Base-by-base conservation (phyloP, 2,113 vertebrate genomes). In the Isichthys henryi region DNA sequence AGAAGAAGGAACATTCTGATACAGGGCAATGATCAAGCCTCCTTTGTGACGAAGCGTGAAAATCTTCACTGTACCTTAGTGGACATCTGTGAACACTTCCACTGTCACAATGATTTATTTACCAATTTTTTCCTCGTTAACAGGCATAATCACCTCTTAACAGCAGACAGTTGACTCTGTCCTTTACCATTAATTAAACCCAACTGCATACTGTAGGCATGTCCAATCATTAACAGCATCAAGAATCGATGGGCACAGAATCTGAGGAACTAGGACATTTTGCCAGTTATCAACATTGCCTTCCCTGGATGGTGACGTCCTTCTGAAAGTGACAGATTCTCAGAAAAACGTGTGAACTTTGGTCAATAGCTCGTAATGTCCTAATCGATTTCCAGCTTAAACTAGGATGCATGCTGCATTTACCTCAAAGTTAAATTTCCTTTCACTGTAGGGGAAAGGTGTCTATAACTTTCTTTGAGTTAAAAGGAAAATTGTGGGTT, bases 1-100 rank as follows among this genome's bases (percentile, higher is more conserved):
- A 74, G 11, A 4, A 3, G 31, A 74, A 39, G 70, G 31, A 11
- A 31, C 70, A 17, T 74, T 39, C 17, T 39, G 31, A 74, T 74
- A 39, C 3, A 35, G 13, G 0, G 70, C 27, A 15, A 10, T 35
- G 27, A 74, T 74, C 27, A 74, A 82, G 77, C 27, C 13, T 23
- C 6, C 39, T 39, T 39, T 39, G 39, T 39, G 80, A 83, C 7
- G 6, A 45, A 19, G 43, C 0, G 2, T 46, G 39, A 21, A 83
- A 80, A 88, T 90, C 66, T 90, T 90, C 52, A 89, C 88, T 45
- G 90, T 58, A 2, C 86, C 23, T 92, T 89, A 17, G 48, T 87
- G 89, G 92, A 92, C 92, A 93, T 93, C 91, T 93, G 92, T 91
- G 92, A 93, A 92, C 90, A 91, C 91, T 93, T 92, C 90, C 48